A percentile compares a stretch with the other conserved stretches of the same genome.
Evolutionary conservation across 1,140 invertebrate genomes (phyloP).

Genomic region (Drosophila prosaltans): DNA sequence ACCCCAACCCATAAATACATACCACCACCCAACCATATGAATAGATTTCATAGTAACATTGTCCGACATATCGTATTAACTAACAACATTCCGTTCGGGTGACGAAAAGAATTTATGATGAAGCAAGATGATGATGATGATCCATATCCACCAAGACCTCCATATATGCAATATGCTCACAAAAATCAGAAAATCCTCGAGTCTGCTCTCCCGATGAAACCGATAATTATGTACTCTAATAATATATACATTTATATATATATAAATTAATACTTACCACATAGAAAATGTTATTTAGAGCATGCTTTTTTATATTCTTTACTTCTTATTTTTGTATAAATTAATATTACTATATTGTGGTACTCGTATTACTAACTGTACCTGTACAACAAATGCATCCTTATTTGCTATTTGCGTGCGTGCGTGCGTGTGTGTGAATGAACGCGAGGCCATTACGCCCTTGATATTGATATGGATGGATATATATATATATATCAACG

Average conservation of each 20-base stretch:
- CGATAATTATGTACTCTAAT: slow-evolving; percentile 52
- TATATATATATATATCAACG: background rate
- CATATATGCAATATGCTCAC: slow-evolving; percentile 6
- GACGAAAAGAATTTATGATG: slow-evolving; percentile 3
- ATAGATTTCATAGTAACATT: background rate
- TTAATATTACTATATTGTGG: slow-evolving; percentile 50
- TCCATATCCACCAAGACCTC: slow-evolving; percentile 1
- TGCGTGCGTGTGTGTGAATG: slow-evolving; percentile 17
- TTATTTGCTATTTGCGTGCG: slow-evolving; percentile 36
- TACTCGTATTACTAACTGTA: slow-evolving; percentile 52
- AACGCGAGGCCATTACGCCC: slow-evolving; percentile 1
- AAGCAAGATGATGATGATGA: background rate
- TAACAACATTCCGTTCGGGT: background rate
- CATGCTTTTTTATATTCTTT: slow-evolving; percentile 56
- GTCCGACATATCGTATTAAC: slow-evolving; percentile 4
- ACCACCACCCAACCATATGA: background rate
- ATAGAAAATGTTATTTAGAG: slow-evolving; percentile 57
- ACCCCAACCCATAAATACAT: background rate
- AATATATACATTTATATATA: slow-evolving; percentile 21
- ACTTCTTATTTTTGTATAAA: slow-evolving; percentile 49
- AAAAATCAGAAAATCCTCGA: slow-evolving; percentile 20
- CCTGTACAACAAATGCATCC: slow-evolving; percentile 27
- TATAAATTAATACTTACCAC: slow-evolving; percentile 33
- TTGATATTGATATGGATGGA: slow-evolving; percentile 1
- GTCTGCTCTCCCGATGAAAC: slow-evolving; percentile 28